Base-by-base conservation (phyloP, 2,113 vertebrate species). In the Otolemur garnettii region DNA sequence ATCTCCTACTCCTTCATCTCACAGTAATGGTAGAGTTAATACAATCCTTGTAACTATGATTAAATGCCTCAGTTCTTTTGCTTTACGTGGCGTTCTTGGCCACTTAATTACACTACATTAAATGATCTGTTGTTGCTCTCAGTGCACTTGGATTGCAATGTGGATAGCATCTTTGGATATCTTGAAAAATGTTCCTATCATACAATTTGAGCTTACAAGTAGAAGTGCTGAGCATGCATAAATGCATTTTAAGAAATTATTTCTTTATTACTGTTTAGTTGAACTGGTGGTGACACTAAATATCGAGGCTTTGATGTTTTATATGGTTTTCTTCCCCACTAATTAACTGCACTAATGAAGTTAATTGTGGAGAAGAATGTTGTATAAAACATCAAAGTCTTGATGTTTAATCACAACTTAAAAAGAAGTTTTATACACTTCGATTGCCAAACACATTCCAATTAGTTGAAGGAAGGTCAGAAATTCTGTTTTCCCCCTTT, bases 321-420 rank as follows among this genome's bases (percentile, higher is more conserved):
- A 98, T 98, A 97, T 19, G 71, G 87, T 55, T 96, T 62, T 97
- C 90, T 98, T 98, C 95, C 95, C 96, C 96, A 97, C 82, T 98
- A 98, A 98, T 98, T 98, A 99, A 98, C 97, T 97, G 57, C 91
- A 98, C 77, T 98, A 98, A 82, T 97, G 95, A 78, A 98, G 97
- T 98, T 98, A 98, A 98, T 98, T 98, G 98, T 98, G 93, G 94
- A 87, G 96, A 97, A 98, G 98, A 98, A 98, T 98, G 64, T 93
- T 69, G 6, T 98, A 97, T 98, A 98, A 98, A 98, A 98, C 98
- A 98, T 98, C 98, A 98, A 98, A 98, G 98, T 98, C 96, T 96
- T 64, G 82, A 97, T 98, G 96, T 98, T 98, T 98, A 98, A 98
- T 98, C 97, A 97, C 96, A 97, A 96, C 98, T 98, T 98, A 94